A percentile compares a stretch with the other conserved stretches of the same genome.
Evolutionary conservation across 2,113 vertebrate species (phyloP).

Genomic region (Tachycineta bicolor): DNA sequence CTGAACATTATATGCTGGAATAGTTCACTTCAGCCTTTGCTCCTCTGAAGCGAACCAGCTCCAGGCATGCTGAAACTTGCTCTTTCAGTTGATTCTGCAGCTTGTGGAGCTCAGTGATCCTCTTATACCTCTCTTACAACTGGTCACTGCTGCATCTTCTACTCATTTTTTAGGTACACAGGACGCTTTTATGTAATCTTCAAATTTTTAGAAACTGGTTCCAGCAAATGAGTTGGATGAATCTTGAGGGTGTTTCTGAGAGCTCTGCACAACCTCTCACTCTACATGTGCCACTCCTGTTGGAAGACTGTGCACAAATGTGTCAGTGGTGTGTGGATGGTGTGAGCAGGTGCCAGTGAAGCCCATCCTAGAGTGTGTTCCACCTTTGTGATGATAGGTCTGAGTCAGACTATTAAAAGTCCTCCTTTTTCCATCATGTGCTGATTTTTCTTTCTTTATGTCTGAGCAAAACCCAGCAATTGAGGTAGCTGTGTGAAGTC

Average conservation of each 20-base stretch:
- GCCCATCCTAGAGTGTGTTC: background rate
- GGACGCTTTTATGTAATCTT: background rate
- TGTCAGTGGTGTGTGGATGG: background rate
- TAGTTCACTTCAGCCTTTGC: background rate
- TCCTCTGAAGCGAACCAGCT: background rate
- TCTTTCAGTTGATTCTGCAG: background rate
- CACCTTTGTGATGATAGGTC: fast-evolving
- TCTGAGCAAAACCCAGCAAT: background rate
- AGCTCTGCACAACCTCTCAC: background rate
- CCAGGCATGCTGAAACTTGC: background rate
- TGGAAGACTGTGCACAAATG: background rate
- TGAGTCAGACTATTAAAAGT: background rate
- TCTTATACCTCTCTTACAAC: background rate
- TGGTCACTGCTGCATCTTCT: background rate
- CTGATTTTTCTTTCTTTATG: background rate
- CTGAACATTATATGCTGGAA: background rate
- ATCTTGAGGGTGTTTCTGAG: background rate
- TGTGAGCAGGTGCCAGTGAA: background rate
- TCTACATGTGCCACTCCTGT: background rate
- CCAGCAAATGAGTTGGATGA: background rate
- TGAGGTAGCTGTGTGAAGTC: background rate
- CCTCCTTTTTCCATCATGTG: background rate
- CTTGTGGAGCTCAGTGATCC: background rate
- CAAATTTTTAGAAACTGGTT: background rate
- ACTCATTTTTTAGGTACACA: background rate